phyloP scores from a whole-genome alignment of 2,113 vertebrate genomes.

The Pseudorectes ferrugineus region DNA sequence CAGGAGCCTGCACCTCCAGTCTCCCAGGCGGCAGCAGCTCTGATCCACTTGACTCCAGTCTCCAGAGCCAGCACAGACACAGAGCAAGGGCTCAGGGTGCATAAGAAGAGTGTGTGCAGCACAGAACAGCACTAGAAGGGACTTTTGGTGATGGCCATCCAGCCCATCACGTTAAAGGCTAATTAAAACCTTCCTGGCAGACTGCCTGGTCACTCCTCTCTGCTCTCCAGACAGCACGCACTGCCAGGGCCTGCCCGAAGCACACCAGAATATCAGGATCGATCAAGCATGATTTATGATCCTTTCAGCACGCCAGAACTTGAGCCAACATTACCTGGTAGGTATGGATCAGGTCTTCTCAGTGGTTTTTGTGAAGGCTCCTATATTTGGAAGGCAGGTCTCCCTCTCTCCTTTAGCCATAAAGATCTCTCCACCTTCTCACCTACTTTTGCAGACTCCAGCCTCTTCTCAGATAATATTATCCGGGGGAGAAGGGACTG shows the following conservation, averaged over 20 bases:
- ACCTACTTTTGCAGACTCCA: not conserved
- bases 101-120: fast-evolving
- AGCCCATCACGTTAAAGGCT: not conserved
- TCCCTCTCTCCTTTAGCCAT: not conserved
- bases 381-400: not conserved
- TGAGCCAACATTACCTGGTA: not conserved
- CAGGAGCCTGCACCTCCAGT: not conserved
- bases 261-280: not conserved
- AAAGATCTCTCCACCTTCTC: not conserved
- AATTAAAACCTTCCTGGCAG: not conserved
- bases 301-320: not conserved
- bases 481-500: not conserved
- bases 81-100: not conserved
- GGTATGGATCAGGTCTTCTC: not conserved
- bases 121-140: not conserved
- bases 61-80: not conserved
- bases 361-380: not conserved
- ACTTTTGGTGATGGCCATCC: not conserved
- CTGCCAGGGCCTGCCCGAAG: not conserved
- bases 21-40: not conserved
- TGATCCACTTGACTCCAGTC: fast-evolving
- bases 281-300: not conserved
- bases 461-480: not conserved
- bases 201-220: not conserved
- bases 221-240: not conserved